Evolutionary conservation across 2,797 vertebrate species (phyloP), one percentile per base, ranked within the genome.

Genomic region (Darevskia nairensis): DNA sequence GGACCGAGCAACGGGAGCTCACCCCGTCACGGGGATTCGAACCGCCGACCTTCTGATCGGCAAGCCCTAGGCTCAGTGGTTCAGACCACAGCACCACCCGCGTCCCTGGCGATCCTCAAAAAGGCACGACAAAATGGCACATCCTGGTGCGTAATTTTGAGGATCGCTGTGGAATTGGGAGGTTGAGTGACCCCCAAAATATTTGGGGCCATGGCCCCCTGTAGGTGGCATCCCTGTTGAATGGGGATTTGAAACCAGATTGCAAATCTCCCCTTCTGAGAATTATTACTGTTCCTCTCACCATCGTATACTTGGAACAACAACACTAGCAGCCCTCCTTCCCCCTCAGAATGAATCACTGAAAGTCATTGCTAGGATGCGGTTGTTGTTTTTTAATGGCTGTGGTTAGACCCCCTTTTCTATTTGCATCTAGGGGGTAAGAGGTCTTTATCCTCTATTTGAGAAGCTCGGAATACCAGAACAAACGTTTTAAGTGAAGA

Each of bases 401-500:
- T 29, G 19, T 27, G 41, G 17, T 85, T 64, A 69, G 44, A 19
- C 29, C 50, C 29, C 13, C 2, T 79, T 39, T 79, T 61, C 75
- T n/a, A 64, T 11, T 69, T 19, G 27, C 27, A 72, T 86, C 86
- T 29, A 74, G 3, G 25, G 81, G 85, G 35, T 13, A 82, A 87
- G 91, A 29, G 32, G 55, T 6, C 15, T 21, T 91, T 87, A 74
- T 35, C 61, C 7, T 23, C 77, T 86, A 21, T 55, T 84, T 86
- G 89, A 89, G 66, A 90, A 84, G 55, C 46, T 23, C 39, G 32
- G 46, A 74, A 72, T 68, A 75, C 32, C 72, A 87, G 83, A 90
- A 88, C n/a, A 92, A 89, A n/a, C 29, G 59, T 82, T 35, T 11
- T 91, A 91, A 55, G 83, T 66, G 41, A 79, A 41, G 68, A 79